These are phyloP conservation scores for Podarcis siculus DNA, from an alignment of 2,797 vertebrate genomes.

Conservation along the genomic window DNA sequence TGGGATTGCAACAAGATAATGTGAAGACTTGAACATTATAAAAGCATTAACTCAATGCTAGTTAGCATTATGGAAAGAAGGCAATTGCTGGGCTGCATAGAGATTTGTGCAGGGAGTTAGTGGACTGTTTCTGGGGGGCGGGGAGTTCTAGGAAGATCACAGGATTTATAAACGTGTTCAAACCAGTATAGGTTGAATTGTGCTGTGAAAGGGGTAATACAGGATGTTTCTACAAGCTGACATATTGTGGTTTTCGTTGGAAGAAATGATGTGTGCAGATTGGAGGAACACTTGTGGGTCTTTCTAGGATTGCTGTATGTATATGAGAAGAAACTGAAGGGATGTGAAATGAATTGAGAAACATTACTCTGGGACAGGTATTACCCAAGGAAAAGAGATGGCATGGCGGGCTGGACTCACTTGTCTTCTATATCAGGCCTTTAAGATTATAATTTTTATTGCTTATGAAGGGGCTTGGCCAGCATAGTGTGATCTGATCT, in stretches of 20 bases:
- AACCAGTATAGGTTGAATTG: background rate
- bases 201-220: background rate
- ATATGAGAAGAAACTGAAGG: background rate
- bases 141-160: background rate
- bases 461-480: background rate
- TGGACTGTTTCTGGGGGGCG: too few species aligned
- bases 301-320: background rate
- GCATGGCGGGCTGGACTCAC: background rate
- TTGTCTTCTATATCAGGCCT: too few species aligned
- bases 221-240: background rate
- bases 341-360: background rate
- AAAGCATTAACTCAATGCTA: background rate
- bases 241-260: background rate
- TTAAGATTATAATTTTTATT: background rate
- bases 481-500: background rate
- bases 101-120: background rate
- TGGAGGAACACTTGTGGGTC: background rate
- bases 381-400: background rate
- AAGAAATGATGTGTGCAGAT: background rate
- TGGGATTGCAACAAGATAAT: background rate
- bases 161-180: background rate
- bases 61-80: background rate
- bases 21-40: background rate
- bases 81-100: background rate
- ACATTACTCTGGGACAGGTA: background rate